Evolutionary conservation across 2,113 vertebrate genomes (phyloP).

Genomic region (Erpornis zantholeuca): DNA sequence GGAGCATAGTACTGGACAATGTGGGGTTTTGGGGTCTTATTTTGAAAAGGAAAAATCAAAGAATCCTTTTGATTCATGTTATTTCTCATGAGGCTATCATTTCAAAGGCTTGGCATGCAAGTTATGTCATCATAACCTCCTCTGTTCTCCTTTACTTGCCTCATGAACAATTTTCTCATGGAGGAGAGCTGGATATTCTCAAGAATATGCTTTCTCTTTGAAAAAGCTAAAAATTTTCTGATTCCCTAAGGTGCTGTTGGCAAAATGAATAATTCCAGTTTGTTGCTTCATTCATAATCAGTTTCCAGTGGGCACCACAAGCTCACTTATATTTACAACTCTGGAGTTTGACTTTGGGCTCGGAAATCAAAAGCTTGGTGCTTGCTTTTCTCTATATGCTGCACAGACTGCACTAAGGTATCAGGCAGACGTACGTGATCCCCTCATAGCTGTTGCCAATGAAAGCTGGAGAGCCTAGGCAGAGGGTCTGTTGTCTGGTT

Average conservation of each 20-base stretch:
- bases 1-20: background rate
- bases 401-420: background rate
- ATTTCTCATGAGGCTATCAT: slow-evolving; percentile 20
- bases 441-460: background rate
- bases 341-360: background rate
- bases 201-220: background rate
- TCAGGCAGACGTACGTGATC: background rate
- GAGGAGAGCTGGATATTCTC: background rate
- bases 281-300: background rate
- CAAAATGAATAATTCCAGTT: background rate
- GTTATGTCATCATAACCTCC: background rate
- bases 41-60: background rate
- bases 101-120: slow-evolving; percentile 22
- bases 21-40: background rate
- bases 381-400: background rate
- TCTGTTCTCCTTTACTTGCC: slow-evolving; percentile 9
- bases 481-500: background rate
- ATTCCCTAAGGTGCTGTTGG: background rate
- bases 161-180: background rate
- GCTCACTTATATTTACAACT: background rate
- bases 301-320: background rate
- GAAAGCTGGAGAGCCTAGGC: background rate
- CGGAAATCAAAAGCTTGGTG: background rate
- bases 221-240: background rate
- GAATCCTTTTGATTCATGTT: slow-evolving; percentile 13